phyloP scores from a whole-genome alignment of 2,888 invertebrate genomes.

The Nasonovia ribisnigri region DNA sequence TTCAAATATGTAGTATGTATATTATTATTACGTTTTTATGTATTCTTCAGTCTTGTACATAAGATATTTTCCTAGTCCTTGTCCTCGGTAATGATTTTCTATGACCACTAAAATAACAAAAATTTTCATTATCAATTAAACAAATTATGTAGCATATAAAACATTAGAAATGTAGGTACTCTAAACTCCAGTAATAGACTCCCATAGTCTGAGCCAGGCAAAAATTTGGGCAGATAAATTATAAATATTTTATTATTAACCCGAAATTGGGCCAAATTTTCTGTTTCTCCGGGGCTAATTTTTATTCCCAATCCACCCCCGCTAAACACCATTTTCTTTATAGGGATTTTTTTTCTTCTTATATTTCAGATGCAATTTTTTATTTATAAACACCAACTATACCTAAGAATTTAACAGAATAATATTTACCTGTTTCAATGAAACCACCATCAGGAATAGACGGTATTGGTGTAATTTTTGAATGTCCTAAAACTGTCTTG shows the following conservation, averaged over 20 bases:
- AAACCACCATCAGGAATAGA: slow-evolving; percentile 80
- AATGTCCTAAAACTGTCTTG: slow-evolving; percentile 79
- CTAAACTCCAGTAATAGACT: no score
- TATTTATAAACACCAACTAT: neutral
- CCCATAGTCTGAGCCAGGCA: no score
- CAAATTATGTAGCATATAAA: neutral
- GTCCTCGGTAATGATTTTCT: slow-evolving; percentile 78
- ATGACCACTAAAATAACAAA: slow-evolving; percentile 77
- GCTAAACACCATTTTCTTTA: neutral
- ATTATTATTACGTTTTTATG: slow-evolving; percentile 72
- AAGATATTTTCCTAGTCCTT: slow-evolving; percentile 82
- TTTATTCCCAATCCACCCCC: no score
- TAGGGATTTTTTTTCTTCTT: no score
- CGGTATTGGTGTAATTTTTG: slow-evolving; percentile 82
- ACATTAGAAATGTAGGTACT: neutral
- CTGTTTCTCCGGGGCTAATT: no score
- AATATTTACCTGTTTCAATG: slow-evolving; percentile 77
- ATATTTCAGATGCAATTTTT: neutral
- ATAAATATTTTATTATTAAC: no score
- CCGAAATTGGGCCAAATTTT: no score
- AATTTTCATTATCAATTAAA: neutral
- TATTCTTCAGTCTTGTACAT: slow-evolving; percentile 83
- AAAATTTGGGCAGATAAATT: no score
- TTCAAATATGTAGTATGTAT: neutral
- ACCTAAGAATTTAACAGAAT: neutral